Base-by-base conservation (phyloP, 2,797 vertebrate species). In the Rachycentron canadum region DNA sequence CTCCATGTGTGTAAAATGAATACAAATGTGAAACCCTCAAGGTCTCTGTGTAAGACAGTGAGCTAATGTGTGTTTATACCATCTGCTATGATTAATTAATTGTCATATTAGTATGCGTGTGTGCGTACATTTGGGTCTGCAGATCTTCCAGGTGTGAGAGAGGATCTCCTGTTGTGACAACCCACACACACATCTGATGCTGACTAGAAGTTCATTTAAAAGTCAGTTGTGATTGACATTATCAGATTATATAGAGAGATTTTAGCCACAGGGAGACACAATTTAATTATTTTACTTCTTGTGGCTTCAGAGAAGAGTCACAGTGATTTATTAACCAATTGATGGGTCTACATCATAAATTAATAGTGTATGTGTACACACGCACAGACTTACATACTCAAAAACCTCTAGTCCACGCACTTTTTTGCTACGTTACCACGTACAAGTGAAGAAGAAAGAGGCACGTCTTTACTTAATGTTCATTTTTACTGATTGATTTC, bases 401-500 rank as follows among this genome's bases (percentile, higher is more conserved):
- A 30, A 49, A n/a, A 47, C 36, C 19, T 45, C 30, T n/a, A 21
- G 13, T 40, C 8, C 21, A 25, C 36, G 47, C 2, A 43, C 1
- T 8, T 58, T 58, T 45, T 40, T 1, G 7, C 56, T n/a, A 30
- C 13, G 17, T 53, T 34, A 41, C 57, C n/a, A 55, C 8, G 21
- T 25, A 34, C 1, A 4, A 81, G 61, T 57, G 70, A 83, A 88
- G 28, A 83, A 62, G 41, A 80, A 76, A 59, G 74, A 86, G 73
- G 45, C 64, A 21, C 26, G n/a, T 59, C 47, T 84, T 86, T 86
- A 89, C 84, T 91, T 92, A 82, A 91, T 77, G 81, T 89, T 92
- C 77, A 87, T 89, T 88, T 94, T 94, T 94, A 97, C 97, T 97
- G 96, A 97, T 96, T 97, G 94, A 94, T 95, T 94, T 94, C 86